Base-by-base conservation (phyloP, 1,140 invertebrate genomes). In the Drosophila elegans region DNA sequence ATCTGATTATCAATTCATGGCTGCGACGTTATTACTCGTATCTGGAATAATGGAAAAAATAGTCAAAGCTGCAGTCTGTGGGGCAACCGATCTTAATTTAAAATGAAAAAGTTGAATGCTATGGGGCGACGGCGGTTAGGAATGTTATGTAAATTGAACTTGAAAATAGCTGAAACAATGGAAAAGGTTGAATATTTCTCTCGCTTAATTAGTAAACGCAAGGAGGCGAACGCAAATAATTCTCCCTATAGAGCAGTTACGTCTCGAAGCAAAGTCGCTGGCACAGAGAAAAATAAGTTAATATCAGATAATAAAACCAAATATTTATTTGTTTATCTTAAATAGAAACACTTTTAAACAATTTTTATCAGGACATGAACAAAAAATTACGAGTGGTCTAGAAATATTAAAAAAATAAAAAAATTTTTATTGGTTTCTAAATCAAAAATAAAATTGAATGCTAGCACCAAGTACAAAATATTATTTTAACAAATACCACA, bases 61-160 rank as follows among this genome's bases (percentile, higher is more conserved):
- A 63, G 66, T 67, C 46, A 52, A 44, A 61, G 56, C 44, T 61
- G 69, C 57, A 39, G 46, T 62, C 38, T 72, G 68, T 73, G 41
- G 68, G 41, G 21, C 38, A 59, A 39, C n/a, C 32, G 25, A 64
- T 68, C 64, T 67, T 72, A 56, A 61, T 74, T 32, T 59, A 54
- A 74, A 76, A 73, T 61, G 54, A 57, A 69, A 71, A 62, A 78
- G 48, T 39, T 77, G 74, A 76, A 64, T 71, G 74, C 66, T 57
- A 75, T 13, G 57, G 36, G 34, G 67, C 67, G 57, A 68, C 62
- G 60, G 48, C 77, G 77, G 67, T 56, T 78, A 86, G 82, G 82
- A 86, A 85, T 85, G 82, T 85, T 85, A 85, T 85, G 82, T 85
- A 85, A 85, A 86, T 86, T 85, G 82, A 85, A 85, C 82, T 85